These are phyloP conservation scores for Drosophila rubida DNA, from an alignment of 2,888 invertebrate genomes.

Conservation along the genomic window DNA sequence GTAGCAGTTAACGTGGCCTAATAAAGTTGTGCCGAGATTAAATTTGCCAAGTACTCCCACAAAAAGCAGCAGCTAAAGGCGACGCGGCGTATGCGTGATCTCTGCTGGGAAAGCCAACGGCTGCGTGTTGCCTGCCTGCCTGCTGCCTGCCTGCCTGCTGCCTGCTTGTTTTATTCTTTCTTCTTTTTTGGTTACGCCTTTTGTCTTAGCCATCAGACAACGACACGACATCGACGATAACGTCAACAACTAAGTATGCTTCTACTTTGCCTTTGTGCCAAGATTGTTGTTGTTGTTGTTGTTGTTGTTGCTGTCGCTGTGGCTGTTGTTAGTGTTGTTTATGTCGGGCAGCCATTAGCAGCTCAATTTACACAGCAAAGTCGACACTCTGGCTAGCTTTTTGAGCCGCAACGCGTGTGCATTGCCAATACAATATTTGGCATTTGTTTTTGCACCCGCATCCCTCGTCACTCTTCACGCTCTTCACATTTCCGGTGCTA, in stretches of 20 bases:
- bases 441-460: constrained; percentile 51
- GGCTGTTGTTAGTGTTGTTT: constrained; percentile 41
- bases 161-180: constrained; percentile 9
- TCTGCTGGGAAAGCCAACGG: constrained; percentile 46
- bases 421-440: constrained; percentile 69
- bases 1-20: constrained; percentile 78
- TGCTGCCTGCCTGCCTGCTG: constrained; percentile 36
- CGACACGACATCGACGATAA: constrained; percentile 31
- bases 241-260: constrained; percentile 38
- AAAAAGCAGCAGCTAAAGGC: neutral
- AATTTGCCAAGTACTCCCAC: constrained; percentile 45
- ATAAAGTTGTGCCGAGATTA: constrained; percentile 71
- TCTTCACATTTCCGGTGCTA: constrained; percentile 58
- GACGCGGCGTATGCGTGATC: constrained; percentile 58
- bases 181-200: constrained; percentile 22
- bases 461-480: neutral
- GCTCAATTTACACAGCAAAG: constrained; percentile 73
- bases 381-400: constrained; percentile 44
- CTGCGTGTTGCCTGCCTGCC: constrained; percentile 29
- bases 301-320: constrained; percentile 15
- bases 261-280: neutral
- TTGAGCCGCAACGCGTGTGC: constrained; percentile 38
- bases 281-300: neutral
- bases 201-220: constrained; percentile 47
- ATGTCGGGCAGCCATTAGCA: constrained; percentile 66